Base-by-base conservation (phyloP, 2,797 vertebrate species). In the Sebastes itinus region DNA sequence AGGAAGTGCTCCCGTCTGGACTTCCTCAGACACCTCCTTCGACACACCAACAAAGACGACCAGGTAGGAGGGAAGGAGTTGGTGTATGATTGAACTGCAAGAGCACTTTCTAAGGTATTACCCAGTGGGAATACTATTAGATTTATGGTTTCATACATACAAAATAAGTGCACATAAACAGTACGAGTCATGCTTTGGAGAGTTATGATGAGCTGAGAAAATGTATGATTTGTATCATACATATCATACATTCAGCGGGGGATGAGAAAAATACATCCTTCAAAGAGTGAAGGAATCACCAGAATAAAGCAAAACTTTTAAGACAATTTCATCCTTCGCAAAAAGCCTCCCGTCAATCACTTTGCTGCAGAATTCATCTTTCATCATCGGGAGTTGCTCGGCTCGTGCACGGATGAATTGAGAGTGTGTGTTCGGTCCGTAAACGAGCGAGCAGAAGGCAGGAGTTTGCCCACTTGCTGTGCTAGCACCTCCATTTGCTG, bases 1-100 rank as follows among this genome's bases (percentile, higher is more conserved):
- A 96, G 96, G 59, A 96, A 98, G 90, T 99, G 99, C 82, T 99
- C 99, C 78, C 95, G 97, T 13, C 88, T 99, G 12, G 94, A 96
- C 92, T 99, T 99, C 89, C 91, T 99, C 16, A 89, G 94, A 4
- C 98, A 98, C 84, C 97, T 99, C 4, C 77, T 98, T 22, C 95
- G 97, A 61, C 98, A 99, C 88, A 98, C 95, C 81, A 99, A 96
- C 94, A 96, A 95, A 68, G 88, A 95, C 0, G 98, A 99, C 89
- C 98, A 99, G 98, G 98, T 99, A 73, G 16, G 89, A 60, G 2
- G 6, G n/a, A 58, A 6, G 14, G 22, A 59, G 13, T 18, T 46
- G 42, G 7, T 67, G 59, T 42, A 10, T 58, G 46, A 75, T 46
- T 71, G 2, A 22, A 42, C 60, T 32, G 30, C 32, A n/a, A 42